A percentile compares a stretch with the other conserved stretches of the same genome.
phyloP scores from a whole-genome alignment of 2,888 invertebrate species.

The Eupsilia transversa region DNA sequence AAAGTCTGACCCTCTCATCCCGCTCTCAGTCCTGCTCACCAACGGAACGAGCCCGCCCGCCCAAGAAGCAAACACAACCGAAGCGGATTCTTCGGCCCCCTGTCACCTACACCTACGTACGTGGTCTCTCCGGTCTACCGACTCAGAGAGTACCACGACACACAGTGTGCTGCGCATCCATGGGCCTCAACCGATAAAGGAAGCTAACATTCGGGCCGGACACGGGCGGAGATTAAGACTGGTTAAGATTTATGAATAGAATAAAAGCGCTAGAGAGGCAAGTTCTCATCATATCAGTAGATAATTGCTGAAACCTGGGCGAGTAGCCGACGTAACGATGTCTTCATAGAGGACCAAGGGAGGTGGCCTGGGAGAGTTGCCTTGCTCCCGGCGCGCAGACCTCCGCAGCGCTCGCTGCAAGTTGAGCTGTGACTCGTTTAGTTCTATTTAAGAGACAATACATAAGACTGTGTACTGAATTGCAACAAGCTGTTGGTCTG shows the following conservation, averaged over 20 bases:
- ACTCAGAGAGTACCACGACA: constrained; percentile 94
- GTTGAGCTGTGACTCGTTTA: constrained; percentile 81
- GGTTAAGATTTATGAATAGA: constrained; percentile 83
- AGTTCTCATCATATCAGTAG: constrained; percentile 87
- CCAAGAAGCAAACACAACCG: constrained; percentile 92
- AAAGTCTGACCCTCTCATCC: constrained; percentile 92
- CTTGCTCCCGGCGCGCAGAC: constrained; percentile 54
- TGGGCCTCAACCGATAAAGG: constrained; percentile 85
- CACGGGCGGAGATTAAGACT: constrained; percentile 84
- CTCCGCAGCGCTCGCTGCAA: constrained; percentile 61
- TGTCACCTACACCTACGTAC: constrained; percentile 94
- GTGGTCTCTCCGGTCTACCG: constrained; percentile 95
- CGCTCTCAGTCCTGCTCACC: constrained; percentile 92
- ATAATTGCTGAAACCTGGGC: constrained; percentile 74
- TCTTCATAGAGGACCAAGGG: constrained; percentile 84
- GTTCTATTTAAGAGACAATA: constrained; percentile 78
- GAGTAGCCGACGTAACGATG: constrained; percentile 74
- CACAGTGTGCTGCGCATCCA: constrained; percentile 79
- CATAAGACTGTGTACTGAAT: constrained; percentile 81
- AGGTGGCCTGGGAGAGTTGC: constrained; percentile 67
- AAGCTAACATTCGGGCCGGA: constrained; percentile 65
- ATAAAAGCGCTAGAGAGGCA: constrained; percentile 79
- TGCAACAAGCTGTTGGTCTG: constrained; percentile 72
- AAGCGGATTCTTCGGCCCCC: constrained; percentile 95
- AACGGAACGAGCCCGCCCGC: constrained; percentile 82